Evolutionary conservation across 1,140 invertebrate genomes (phyloP).

Genomic region (Platyscapa corneri): DNA sequence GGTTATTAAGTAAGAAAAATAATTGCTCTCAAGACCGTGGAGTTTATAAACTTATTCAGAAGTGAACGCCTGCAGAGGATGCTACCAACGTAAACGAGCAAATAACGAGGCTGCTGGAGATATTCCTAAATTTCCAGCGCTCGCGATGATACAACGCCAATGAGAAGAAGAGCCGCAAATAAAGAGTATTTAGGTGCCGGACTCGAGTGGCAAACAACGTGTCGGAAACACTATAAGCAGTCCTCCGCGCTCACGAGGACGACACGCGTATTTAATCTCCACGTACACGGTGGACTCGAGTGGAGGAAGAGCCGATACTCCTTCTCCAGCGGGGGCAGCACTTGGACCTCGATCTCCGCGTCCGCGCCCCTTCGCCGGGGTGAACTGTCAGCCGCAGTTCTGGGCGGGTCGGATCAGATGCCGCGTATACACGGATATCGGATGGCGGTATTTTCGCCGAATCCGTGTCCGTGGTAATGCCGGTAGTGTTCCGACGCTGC

Average conservation of each 20-base stretch:
- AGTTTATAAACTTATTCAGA: no score
- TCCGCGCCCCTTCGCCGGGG: conserved; percentile 63
- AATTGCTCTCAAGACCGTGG: no score
- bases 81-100: no score
- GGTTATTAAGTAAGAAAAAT: no score
- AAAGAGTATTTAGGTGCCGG: no score
- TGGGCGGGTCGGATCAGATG: conserved; percentile 75
- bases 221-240: conserved; percentile 69
- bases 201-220: conserved; percentile 73
- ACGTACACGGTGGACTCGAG: conserved; percentile 66
- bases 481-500: no score
- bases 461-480: conserved; percentile 13
- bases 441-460: conserved; percentile 53
- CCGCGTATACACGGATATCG: conserved; percentile 58
- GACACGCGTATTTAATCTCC: conserved; percentile 73
- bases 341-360: no score
- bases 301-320: conserved; percentile 59
- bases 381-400: conserved; percentile 72
- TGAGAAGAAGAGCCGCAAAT: no score
- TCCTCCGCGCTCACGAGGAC: conserved; percentile 50
- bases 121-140: no score
- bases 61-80: no score
- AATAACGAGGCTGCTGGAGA: no score
- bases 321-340: conserved; percentile 49
- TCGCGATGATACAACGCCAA: no score